phyloP scores from a whole-genome alignment of 2,113 vertebrate species.

The Oreochromis niloticus region DNA sequence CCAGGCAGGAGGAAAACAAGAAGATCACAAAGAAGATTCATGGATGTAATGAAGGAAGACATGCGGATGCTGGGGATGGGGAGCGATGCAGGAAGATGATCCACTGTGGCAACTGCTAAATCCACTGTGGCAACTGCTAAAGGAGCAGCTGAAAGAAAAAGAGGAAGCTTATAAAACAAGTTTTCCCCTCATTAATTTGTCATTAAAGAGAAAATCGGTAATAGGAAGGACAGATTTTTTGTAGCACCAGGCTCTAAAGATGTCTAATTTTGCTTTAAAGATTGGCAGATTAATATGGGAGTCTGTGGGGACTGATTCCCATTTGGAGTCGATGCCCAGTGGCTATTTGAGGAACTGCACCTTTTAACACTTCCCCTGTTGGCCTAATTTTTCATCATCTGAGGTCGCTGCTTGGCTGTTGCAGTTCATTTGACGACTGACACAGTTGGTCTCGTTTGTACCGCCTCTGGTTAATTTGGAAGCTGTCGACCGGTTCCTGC shows the following conservation, averaged over 20 bases:
- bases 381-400: not conserved
- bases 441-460: not conserved
- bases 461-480: not conserved
- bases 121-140: not conserved
- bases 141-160: not conserved
- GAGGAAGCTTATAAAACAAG: not conserved
- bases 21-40: not conserved
- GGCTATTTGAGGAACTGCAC: not conserved
- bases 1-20: not conserved
- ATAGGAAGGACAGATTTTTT: not conserved
- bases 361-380: accelerated
- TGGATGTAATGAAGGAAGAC: not conserved
- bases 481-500: not conserved
- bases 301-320: not conserved
- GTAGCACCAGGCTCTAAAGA: not conserved
- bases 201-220: not conserved
- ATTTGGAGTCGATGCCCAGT: not conserved
- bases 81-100: accelerated
- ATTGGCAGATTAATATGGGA: not conserved
- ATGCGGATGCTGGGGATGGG: not conserved
- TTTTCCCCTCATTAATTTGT: not conserved
- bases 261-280: not conserved
- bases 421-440: not conserved
- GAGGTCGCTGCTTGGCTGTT: not conserved
- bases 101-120: not conserved